Conservation (phyloP, 1,140 invertebrate species). For the Rhyacophila brunnea region DNA sequence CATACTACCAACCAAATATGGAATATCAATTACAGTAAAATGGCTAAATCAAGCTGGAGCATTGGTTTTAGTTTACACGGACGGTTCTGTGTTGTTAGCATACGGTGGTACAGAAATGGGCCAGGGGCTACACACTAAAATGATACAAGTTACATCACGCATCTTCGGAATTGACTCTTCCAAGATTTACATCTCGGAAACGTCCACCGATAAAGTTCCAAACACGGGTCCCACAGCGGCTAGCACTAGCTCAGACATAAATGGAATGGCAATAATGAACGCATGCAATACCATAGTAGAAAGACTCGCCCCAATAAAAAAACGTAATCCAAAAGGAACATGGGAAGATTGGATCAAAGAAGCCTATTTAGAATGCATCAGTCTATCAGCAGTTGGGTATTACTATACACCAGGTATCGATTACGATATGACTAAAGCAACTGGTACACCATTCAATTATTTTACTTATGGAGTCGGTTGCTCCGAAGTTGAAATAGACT, state of each 20-base stretch:
- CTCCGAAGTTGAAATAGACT: constrained; percentile 85
- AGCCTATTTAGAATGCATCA: constrained; percentile 80
- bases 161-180: constrained; percentile 70
- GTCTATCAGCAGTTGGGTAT: constrained; percentile 84
- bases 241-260: constrained; percentile 87
- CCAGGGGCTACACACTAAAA: constrained; percentile 93
- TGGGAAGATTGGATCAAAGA: constrained; percentile 85
- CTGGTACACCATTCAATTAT: constrained; percentile 75
- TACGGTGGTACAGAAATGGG: constrained; percentile 96
- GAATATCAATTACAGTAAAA: constrained; percentile 78
- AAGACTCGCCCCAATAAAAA: constrained; percentile 74
- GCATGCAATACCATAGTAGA: constrained; percentile 79
- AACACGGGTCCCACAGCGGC: constrained; percentile 92
- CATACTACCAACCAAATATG: constrained; percentile 88
- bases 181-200: constrained; percentile 86
- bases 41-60: constrained; percentile 89
- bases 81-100: constrained; percentile 89
- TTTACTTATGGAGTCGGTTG: constrained; percentile 78
- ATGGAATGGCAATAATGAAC: constrained; percentile 90
- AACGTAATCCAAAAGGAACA: constrained; percentile 72
- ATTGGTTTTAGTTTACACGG: constrained; percentile 83
- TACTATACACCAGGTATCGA: constrained; percentile 77
- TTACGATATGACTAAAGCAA: constrained; percentile 71
- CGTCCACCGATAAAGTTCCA: constrained; percentile 89
- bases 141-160: constrained; percentile 83